Base-by-base conservation (phyloP, 2,888 invertebrate genomes). In the Ganaspis brasiliensis region DNA sequence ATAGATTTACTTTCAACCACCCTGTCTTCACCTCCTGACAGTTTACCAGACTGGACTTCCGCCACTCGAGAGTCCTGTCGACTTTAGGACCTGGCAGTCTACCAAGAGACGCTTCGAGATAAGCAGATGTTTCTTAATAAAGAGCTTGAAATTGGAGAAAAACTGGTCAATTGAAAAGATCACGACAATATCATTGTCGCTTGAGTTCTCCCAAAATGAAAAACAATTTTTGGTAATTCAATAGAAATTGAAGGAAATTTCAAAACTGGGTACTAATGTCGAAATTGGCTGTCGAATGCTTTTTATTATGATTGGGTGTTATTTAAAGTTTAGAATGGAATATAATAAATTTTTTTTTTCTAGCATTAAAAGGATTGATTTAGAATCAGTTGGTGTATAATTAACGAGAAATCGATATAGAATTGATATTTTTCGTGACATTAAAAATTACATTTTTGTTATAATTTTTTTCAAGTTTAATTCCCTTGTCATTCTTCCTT, bases 41-140 rank as follows among this genome's bases (percentile, higher is more conserved):
- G 83, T 80, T 87, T 83, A 86, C 84, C 86, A 86, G 87, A 86
- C 87, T 84, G 86, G 84, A 88, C 87, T 88, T 88, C 87, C 88
- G 88, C 81, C 84, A 80, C 84, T 84, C 80, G 79, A 74, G 79
- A 82, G 63, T 72, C 75, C 59, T 75, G 59, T 57, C 76, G 16
- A 71, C 56, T 73, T 52, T 49, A 24, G 52, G 35, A 49, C 70
- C 55, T 35, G 37, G 63, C 55, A 45, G 0, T 67, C 24, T 67
- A 21, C 67, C 67, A 67, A 67, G 45, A 45, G 63, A 40, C 19
- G 3, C 8, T 45, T 19, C 45, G 40, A 67, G 67, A 67, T 67
- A 67, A 67, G 67, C 67, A 67, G 67, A 67, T 67, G 67, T 67
- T 67, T 67, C 40, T 21, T 45, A 19, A 67, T 45, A 67, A 67